Percentiles rank a stretch among this genome's conserved stretches.
These are phyloP conservation scores for Leucopsar rothschildi DNA, from an alignment of 2,113 vertebrate genomes.

Conservation along the genomic window DNA sequence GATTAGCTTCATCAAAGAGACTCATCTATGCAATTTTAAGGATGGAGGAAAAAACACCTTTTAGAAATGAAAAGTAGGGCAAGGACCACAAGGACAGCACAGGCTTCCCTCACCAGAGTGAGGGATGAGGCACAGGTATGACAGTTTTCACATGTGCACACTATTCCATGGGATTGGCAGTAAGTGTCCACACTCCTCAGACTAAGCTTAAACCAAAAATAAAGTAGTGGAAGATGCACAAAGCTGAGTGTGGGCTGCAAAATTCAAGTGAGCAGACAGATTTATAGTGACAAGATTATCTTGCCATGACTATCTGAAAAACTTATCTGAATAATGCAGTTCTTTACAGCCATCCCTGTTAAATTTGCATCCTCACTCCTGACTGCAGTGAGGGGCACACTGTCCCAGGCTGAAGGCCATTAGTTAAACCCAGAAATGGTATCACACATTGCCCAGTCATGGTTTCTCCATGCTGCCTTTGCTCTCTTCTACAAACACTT, in stretches of 20 bases:
- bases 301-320: background rate
- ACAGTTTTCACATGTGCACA: rapidly evolving
- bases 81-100: background rate
- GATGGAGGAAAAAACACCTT: background rate
- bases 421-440: background rate
- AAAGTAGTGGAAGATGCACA: background rate
- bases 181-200: background rate
- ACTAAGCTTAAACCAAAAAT: background rate
- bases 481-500: background rate
- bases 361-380: background rate
- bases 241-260: background rate
- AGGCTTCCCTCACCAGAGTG: background rate
- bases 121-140: background rate
- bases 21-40: background rate
- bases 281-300: background rate
- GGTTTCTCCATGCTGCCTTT: background rate
- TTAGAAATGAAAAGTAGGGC: background rate
- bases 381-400: background rate
- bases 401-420: background rate
- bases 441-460: background rate
- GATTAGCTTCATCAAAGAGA: background rate
- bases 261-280: background rate
- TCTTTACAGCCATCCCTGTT: background rate
- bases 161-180: background rate
- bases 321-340: background rate